phyloP scores from a whole-genome alignment of 1,140 invertebrate species.

The Branchinecta lynchi region DNA sequence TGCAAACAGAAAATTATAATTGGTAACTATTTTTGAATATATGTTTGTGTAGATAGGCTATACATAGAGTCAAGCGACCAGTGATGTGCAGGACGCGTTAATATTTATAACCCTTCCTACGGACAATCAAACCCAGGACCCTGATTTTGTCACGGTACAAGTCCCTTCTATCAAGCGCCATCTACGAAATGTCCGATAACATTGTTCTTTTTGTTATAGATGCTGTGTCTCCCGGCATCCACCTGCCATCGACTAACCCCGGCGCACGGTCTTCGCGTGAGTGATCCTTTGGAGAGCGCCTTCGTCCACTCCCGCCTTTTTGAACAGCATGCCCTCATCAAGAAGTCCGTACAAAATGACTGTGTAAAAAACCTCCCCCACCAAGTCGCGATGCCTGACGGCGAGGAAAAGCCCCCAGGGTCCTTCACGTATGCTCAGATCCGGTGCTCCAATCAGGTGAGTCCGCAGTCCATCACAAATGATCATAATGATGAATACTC shows the following conservation, averaged over 20 bases:
- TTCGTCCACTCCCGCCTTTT: background rate
- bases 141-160: too few relatives aligned
- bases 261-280: background rate
- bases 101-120: too few relatives aligned
- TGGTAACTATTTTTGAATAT: too few relatives aligned
- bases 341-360: background rate
- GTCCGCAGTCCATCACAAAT: too few relatives aligned
- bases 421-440: slow-evolving; percentile 3
- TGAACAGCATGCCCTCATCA: background rate
- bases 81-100: too few relatives aligned
- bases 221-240: background rate
- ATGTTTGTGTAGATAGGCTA: too few relatives aligned
- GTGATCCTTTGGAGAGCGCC: background rate
- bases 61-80: too few relatives aligned
- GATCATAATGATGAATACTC: too few relatives aligned
- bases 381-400: background rate
- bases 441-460: background rate
- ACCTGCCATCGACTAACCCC: background rate
- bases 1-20: too few relatives aligned
- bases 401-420: background rate
- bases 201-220: background rate
- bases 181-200: too few relatives aligned
- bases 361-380: background rate
- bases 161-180: too few relatives aligned
- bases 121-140: too few relatives aligned